Evolutionary conservation across 2,888 invertebrate species (phyloP).

Genomic region (Imbricaverruca yamaguchii): DNA sequence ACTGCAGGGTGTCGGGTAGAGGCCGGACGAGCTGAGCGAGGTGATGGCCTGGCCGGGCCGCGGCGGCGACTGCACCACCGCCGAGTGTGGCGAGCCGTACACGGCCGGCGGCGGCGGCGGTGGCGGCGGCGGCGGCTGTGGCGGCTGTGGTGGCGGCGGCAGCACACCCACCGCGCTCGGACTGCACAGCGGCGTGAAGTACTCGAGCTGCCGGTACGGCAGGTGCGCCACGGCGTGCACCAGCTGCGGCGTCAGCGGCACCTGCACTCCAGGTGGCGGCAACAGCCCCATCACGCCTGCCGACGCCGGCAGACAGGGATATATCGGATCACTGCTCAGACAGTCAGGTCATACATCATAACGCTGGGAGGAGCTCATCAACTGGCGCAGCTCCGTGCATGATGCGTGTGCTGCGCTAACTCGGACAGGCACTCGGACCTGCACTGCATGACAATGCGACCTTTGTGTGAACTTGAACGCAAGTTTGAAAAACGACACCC

Average conservation of each 20-base stretch:
- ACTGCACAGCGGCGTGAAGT: not conserved
- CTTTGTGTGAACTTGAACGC: too few species aligned
- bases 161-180: not conserved
- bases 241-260: not conserved
- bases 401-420: too few species aligned
- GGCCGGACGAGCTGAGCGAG: conserved; percentile 1
- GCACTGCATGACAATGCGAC: too few species aligned
- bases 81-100: too few species aligned
- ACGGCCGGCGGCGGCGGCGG: too few species aligned
- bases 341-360: not conserved
- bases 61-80: not conserved
- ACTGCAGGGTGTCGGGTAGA: not conserved
- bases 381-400: too few species aligned
- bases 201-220: conserved; percentile 15
- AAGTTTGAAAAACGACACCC: too few species aligned
- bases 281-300: not conserved
- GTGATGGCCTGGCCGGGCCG: conserved; percentile 7
- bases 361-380: too few species aligned
- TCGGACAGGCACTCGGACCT: too few species aligned
- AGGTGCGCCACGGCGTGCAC: conserved; percentile 16
- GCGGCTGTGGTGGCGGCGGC: not conserved
- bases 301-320: not conserved
- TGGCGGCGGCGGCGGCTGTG: not conserved
- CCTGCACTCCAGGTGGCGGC: not conserved
- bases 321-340: not conserved